phyloP scores from a whole-genome alignment of 2,888 invertebrate species.

The Deroplatys truncata region DNA sequence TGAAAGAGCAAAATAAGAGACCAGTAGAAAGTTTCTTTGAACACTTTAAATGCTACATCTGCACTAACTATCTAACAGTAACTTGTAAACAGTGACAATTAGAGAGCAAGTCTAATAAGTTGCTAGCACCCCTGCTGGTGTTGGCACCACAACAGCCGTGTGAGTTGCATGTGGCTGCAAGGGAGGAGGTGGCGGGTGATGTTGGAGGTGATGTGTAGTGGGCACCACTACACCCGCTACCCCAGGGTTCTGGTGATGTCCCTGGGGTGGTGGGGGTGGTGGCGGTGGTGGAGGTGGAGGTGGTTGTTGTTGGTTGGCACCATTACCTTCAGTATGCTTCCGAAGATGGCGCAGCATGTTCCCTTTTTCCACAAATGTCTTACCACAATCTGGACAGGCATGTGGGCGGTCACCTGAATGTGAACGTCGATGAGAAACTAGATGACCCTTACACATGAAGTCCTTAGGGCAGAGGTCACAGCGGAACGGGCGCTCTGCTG shows the following conservation, averaged over 20 bases:
- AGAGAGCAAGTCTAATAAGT: background rate
- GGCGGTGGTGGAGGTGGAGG: background rate
- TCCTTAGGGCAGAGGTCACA: conserved; percentile 84
- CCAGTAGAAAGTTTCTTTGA: background rate
- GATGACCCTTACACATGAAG: conserved; percentile 78
- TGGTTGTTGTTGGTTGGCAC: conserved; percentile 36
- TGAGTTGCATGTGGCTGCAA: conserved; percentile 20
- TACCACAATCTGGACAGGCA: conserved; percentile 68
- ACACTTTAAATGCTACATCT: background rate
- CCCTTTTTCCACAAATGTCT: conserved; percentile 75
- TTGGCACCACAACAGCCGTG: conserved; percentile 24
- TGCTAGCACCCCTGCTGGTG: conserved; percentile 20
- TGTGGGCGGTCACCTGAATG: conserved; percentile 50
- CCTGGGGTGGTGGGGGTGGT: conserved; percentile 8
- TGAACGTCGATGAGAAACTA: conserved; percentile 81
- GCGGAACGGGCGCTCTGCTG: conserved; percentile 75
- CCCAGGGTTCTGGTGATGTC: conserved; percentile 18
- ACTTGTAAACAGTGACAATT: background rate
- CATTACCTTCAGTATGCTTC: conserved; percentile 56
- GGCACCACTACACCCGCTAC: conserved; percentile 12
- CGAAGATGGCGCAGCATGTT: conserved; percentile 70
- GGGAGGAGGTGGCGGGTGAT: conserved; percentile 15
- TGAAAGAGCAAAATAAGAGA: background rate
- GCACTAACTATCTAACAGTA: background rate
- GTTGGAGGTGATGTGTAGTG: conserved; percentile 12